Conservation (phyloP, 2,797 vertebrate genomes). For the Poeciliopsis turneri region DNA sequence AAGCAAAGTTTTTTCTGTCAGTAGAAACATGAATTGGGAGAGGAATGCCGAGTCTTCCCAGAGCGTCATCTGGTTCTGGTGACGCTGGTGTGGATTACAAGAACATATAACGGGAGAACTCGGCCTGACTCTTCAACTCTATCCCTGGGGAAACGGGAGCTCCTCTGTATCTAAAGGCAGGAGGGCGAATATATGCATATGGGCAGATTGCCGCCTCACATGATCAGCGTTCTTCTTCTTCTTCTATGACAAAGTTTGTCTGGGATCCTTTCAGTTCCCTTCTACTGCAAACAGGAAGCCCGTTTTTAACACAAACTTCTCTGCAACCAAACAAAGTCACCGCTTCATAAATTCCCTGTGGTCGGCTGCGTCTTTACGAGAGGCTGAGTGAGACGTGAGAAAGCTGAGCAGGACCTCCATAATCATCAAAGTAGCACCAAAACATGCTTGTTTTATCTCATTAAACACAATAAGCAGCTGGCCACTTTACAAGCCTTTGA, state of each 20-base stretch:
- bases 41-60: slow-evolving; percentile 66
- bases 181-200: slow-evolving; percentile 52
- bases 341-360: slow-evolving; percentile 49
- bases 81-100: slow-evolving; percentile 84
- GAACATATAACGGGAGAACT: slow-evolving; percentile 82
- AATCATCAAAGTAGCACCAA: slow-evolving; percentile 57
- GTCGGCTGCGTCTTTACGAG: slow-evolving; percentile 9
- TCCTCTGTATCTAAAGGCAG: slow-evolving; percentile 54
- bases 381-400: slow-evolving; percentile 30
- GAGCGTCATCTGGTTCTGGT: slow-evolving; percentile 83
- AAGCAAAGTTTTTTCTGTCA: slow-evolving; percentile 61
- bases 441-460: slow-evolving; percentile 59
- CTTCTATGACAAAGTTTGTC: slow-evolving; percentile 47
- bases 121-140: slow-evolving; percentile 77
- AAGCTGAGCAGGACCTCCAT: slow-evolving; percentile 42
- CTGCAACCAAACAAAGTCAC: slow-evolving; percentile 25
- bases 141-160: slow-evolving; percentile 75
- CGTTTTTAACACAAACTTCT: slow-evolving; percentile 14
- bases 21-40: slow-evolving; percentile 42
- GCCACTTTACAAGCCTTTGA: slow-evolving; percentile 46
- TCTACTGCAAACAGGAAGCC: slow-evolving; percentile 22
- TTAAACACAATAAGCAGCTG: slow-evolving; percentile 60
- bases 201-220: slow-evolving; percentile 54
- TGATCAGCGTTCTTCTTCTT: slow-evolving; percentile 57
- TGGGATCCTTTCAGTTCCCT: slow-evolving; percentile 34